These are phyloP conservation scores for Aptenodytes forsteri DNA, from an alignment of 2,113 vertebrate genomes.

Conservation along the genomic window DNA sequence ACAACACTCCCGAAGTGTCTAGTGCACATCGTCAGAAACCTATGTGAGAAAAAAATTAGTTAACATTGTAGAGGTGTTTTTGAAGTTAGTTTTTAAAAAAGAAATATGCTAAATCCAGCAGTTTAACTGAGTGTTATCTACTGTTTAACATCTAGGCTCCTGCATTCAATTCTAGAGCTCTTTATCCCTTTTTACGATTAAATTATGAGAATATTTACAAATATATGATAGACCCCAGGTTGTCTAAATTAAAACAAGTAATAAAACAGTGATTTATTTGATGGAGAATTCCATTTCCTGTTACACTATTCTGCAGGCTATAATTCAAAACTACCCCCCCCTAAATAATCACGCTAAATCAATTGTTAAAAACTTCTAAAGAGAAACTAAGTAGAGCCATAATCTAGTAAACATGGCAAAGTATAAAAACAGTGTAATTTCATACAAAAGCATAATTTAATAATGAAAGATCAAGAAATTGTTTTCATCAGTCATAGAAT, in stretches of 20 bases:
- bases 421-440: neutral
- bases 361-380: neutral
- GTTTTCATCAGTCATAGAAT: conserved; percentile 48
- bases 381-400: neutral
- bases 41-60: conserved; percentile 49
- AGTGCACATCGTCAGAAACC: conserved; percentile 96
- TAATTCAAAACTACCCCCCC: neutral
- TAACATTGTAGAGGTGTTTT: neutral
- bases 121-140: neutral
- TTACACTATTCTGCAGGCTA: neutral
- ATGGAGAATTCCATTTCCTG: neutral
- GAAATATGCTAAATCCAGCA: neutral
- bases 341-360: neutral
- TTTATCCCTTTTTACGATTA: neutral
- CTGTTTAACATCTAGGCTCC: neutral
- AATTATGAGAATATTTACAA: neutral
- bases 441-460: neutral
- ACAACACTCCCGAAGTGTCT: conserved; percentile 97
- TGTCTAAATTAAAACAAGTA: neutral
- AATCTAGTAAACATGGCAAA: neutral
- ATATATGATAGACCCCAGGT: neutral
- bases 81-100: neutral
- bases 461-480: neutral
- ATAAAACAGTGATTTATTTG: neutral
- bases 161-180: neutral